These are phyloP conservation scores for Tapirus indicus DNA, from an alignment of 2,797 vertebrate genomes.

Conservation along the genomic window DNA sequence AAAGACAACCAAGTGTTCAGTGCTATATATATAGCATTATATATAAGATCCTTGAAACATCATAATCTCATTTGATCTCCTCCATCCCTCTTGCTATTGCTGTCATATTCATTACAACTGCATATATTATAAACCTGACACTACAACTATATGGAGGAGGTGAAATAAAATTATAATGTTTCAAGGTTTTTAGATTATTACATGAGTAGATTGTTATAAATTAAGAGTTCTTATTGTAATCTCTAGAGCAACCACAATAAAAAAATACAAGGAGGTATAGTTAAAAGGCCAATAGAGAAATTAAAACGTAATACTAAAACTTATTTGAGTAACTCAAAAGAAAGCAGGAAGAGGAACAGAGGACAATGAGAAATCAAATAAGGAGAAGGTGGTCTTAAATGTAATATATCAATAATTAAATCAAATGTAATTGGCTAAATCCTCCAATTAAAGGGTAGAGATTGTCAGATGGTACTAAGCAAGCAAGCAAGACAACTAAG, in stretches of 20 bases:
- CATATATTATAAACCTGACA: neutral
- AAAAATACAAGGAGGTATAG: neutral
- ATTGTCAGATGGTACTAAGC: neutral
- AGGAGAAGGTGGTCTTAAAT: neutral
- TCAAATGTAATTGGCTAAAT: neutral
- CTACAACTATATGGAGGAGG: neutral
- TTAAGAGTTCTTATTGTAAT: neutral
- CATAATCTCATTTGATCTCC: neutral
- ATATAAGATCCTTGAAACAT: neutral
- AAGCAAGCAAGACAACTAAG: neutral
- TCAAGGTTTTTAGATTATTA: neutral
- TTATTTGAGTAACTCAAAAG: neutral
- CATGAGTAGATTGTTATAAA: neutral
- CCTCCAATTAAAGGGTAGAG: neutral
- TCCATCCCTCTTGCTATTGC: neutral
- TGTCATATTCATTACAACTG: neutral
- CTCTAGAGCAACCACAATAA: neutral
- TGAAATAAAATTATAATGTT: neutral
- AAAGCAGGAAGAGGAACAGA: constrained; percentile 1
- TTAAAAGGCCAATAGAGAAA: neutral
- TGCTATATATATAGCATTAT: neutral
- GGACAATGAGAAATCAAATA: neutral
- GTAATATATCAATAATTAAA: neutral
- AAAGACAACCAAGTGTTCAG: neutral
- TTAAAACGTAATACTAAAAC: neutral